phyloP scores from a whole-genome alignment of 2,888 invertebrate genomes.

The Helleia helle region DNA sequence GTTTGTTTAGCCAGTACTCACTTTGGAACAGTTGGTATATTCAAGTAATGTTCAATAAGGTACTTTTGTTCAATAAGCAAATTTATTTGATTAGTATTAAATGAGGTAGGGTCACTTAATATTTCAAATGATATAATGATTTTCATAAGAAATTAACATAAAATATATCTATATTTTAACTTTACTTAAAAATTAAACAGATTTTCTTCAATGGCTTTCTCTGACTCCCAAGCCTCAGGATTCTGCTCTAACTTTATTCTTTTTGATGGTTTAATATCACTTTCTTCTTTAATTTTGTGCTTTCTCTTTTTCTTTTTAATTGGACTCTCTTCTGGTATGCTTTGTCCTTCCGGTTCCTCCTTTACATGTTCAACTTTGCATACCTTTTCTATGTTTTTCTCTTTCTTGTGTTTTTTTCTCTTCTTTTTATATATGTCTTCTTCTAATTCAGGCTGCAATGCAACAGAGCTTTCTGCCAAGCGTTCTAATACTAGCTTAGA shows the following conservation, averaged over 20 bases:
- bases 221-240: constrained; percentile 50
- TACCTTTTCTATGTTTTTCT: constrained; percentile 20
- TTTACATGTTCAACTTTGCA: constrained; percentile 13
- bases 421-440: constrained; percentile 24
- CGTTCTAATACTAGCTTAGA: constrained; percentile 31
- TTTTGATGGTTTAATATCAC: constrained; percentile 28
- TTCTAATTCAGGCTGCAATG: constrained; percentile 11
- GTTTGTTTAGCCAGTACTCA: no score
- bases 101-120: no score
- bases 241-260: constrained; percentile 33
- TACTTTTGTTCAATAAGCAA: no score
- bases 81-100: no score
- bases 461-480: constrained; percentile 24
- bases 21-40: no score
- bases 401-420: constrained; percentile 36
- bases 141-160: no score
- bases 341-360: no score
- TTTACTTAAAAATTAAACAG: constrained; percentile 46
- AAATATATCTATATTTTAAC: not conserved
- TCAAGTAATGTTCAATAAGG: no score
- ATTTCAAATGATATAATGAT: no score
- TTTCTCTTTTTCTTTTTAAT: constrained; percentile 32
- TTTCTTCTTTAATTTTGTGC: constrained; percentile 24
- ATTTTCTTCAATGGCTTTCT: constrained; percentile 52
- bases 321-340: constrained; percentile 4